Percentiles rank a stretch among this genome's conserved stretches.
Conservation (phyloP, 2,113 vertebrate genomes). For the Oreochromis tanganicae region DNA sequence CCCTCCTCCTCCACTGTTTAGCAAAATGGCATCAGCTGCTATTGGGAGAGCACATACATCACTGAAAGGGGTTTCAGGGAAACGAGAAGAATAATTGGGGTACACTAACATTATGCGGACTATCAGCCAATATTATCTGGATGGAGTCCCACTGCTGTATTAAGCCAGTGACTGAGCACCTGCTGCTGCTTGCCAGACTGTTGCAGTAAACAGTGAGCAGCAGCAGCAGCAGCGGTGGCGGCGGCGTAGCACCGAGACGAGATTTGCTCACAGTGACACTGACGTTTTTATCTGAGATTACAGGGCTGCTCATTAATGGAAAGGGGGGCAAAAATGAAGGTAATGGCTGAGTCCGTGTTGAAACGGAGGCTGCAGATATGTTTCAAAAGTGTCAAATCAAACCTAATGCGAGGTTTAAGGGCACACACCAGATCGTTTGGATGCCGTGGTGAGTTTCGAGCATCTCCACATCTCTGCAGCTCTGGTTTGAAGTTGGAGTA, state of each 20-base stretch:
- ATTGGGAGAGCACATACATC: constrained; percentile 13
- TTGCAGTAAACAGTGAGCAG: constrained; percentile 63
- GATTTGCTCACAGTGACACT: constrained; percentile 35
- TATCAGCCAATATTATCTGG: constrained; percentile 58
- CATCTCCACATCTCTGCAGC: background rate
- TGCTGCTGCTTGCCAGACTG: constrained; percentile 72
- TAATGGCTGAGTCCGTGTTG: background rate
- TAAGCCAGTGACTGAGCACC: constrained; percentile 64
- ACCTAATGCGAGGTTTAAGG: background rate
- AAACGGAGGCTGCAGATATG: background rate
- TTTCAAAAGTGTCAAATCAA: background rate
- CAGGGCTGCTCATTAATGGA: background rate
- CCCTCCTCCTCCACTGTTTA: background rate
- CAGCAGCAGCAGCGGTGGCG: constrained; percentile 8
- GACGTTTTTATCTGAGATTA: constrained; percentile 47
- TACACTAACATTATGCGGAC: constrained; percentile 5
- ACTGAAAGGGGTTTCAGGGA: constrained; percentile 24
- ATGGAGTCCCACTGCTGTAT: constrained; percentile 56
- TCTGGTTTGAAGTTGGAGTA: constrained; percentile 51
- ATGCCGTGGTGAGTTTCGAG: background rate
- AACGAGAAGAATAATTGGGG: constrained; percentile 39
- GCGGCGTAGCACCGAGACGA: background rate
- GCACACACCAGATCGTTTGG: background rate
- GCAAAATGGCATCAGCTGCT: constrained; percentile 36
- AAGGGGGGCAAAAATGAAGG: background rate